Percentiles rank a stretch among this genome's conserved stretches.
Evolutionary conservation across 2,888 invertebrate species (phyloP).

Genomic region (Xestoiulus laeticollis): DNA sequence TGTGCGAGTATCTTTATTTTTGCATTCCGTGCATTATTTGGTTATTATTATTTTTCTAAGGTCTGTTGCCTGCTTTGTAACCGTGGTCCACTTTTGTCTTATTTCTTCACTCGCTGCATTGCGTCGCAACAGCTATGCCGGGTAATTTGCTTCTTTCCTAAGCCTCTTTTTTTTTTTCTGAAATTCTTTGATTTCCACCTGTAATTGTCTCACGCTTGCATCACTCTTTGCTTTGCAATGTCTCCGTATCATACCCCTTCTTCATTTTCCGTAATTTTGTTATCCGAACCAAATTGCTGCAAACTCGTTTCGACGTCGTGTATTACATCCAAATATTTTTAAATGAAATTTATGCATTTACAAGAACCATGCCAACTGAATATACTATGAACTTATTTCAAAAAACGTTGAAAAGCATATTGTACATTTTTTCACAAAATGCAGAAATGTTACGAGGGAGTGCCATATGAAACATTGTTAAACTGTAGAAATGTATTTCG

Average conservation of each 20-base stretch:
- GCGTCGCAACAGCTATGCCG: not conserved
- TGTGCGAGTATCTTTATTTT: not conserved
- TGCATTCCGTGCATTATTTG: constrained; percentile 10
- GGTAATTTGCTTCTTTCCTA: not conserved
- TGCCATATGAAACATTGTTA: too few relatives aligned
- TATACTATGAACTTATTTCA: too few relatives aligned
- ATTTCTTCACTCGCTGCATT: constrained; percentile 26
- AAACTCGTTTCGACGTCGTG: too few relatives aligned
- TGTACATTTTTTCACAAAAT: too few relatives aligned
- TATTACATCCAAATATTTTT: too few relatives aligned
- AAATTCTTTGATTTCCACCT: constrained; percentile 18
- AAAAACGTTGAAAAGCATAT: too few relatives aligned
- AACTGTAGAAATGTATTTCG: too few relatives aligned
- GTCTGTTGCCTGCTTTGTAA: constrained; percentile 20
- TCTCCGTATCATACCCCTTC: not conserved
- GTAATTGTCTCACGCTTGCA: not conserved
- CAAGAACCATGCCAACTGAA: too few relatives aligned
- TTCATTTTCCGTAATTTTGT: not conserved
- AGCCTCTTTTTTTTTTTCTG: constrained; percentile 26
- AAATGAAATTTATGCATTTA: too few relatives aligned
- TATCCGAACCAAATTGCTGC: too few relatives aligned
- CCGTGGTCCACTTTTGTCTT: constrained; percentile 26
- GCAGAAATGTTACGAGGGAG: too few relatives aligned
- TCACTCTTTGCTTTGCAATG: constrained; percentile 2
- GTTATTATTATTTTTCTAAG: constrained; percentile 3